Percentiles rank a stretch among this genome's conserved stretches.
Conservation (phyloP, 2,888 invertebrate species). For the Andrena bicolor region DNA sequence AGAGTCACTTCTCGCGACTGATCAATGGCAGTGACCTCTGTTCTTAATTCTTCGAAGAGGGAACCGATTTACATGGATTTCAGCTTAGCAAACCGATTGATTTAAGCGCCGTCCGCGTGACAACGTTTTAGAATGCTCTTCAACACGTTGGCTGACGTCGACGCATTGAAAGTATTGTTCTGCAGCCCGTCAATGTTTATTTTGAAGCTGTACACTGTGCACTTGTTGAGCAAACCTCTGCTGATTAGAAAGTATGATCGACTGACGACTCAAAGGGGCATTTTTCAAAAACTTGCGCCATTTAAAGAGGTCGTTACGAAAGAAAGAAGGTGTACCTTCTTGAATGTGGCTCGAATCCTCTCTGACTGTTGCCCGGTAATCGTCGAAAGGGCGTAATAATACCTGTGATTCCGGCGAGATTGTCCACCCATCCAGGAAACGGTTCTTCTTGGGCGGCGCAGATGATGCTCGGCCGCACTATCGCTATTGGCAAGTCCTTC, state of each 20-base stretch:
- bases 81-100: not conserved
- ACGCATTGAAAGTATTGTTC: no score
- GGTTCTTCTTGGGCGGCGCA: slow-evolving; percentile 92
- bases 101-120: not conserved
- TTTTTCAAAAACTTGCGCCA: no score
- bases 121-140: not conserved
- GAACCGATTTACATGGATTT: slow-evolving; percentile 4
- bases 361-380: not conserved
- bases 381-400: slow-evolving; percentile 1
- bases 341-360: no score
- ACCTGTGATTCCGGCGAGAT: slow-evolving; percentile 97
- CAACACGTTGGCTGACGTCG: not conserved
- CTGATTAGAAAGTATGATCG: no score
- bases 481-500: slow-evolving; percentile 94
- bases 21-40: not conserved
- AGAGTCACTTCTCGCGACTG: not conserved
- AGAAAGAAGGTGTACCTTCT: no score
- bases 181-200: no score
- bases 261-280: no score
- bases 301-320: no score
- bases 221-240: no score
- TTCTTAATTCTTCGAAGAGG: not conserved
- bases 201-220: no score
- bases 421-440: slow-evolving; percentile 98
- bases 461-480: slow-evolving; percentile 97